These are phyloP conservation scores for Poeciliopsis retropinna DNA, from an alignment of 2,113 vertebrate species.

Conservation along the genomic window DNA sequence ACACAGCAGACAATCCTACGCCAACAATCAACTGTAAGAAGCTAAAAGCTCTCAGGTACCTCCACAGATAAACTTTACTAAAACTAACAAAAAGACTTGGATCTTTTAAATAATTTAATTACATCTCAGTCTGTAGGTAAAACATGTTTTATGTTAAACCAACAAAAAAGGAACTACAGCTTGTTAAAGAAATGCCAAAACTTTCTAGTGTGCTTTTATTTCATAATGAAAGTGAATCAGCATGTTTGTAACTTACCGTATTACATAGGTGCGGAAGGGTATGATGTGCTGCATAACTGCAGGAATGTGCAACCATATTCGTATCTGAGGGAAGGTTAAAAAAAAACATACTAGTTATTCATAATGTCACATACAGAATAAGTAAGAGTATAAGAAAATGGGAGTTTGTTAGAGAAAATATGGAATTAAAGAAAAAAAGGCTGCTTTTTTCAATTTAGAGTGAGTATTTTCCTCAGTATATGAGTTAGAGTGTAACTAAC, in stretches of 20 bases:
- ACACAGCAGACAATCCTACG: background rate
- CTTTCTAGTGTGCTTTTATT: background rate
- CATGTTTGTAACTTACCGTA: slow-evolving; percentile 84
- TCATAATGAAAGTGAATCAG: background rate
- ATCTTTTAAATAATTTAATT: background rate
- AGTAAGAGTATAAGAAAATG: background rate
- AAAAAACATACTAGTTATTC: background rate
- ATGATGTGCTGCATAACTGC: slow-evolving; percentile 99
- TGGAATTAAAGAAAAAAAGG: no score
- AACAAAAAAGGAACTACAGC: background rate
- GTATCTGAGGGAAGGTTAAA: slow-evolving; percentile 83
- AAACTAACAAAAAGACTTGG: background rate
- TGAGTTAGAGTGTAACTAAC: background rate
- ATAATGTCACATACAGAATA: background rate
- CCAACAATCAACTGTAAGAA: background rate
- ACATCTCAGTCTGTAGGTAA: background rate
- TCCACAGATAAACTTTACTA: no score
- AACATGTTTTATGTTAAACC: background rate
- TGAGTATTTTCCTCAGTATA: background rate
- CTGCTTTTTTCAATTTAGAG: no score
- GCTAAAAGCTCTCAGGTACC: background rate
- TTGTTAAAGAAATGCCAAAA: background rate
- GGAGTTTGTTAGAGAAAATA: background rate
- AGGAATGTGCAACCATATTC: slow-evolving; percentile 99
- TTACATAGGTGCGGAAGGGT: slow-evolving; percentile 97